Evolutionary conservation across 2,888 invertebrate genomes (phyloP).

Genomic region (Cylloceria caligata): DNA sequence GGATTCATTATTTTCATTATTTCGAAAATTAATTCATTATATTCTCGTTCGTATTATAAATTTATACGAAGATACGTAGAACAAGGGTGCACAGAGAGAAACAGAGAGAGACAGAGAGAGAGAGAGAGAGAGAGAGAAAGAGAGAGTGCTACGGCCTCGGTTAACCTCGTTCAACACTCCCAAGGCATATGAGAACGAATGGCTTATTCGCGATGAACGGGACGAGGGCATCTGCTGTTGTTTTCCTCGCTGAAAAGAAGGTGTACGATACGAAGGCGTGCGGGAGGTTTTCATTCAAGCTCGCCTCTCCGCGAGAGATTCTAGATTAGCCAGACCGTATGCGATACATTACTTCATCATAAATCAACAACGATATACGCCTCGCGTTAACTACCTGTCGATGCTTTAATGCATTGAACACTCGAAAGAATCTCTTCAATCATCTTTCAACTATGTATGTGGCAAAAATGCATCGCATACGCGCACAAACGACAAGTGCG

Average conservation of each 20-base stretch:
- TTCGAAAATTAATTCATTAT: slow-evolving; percentile 20
- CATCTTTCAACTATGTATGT: slow-evolving; percentile 41
- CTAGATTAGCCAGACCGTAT: slow-evolving; percentile 15
- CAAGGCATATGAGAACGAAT: slow-evolving; percentile 27
- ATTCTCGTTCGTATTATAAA: background rate
- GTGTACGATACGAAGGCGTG: background rate
- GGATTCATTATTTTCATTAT: slow-evolving; percentile 18
- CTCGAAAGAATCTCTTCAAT: slow-evolving; percentile 38
- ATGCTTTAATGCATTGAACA: slow-evolving; percentile 19
- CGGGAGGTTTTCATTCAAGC: slow-evolving; percentile 10
- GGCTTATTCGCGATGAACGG: slow-evolving; percentile 34
- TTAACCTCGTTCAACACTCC: slow-evolving; percentile 38
- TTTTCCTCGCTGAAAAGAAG: slow-evolving; percentile 1
- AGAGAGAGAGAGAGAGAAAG: too few species aligned
- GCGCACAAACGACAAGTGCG: slow-evolving; percentile 13
- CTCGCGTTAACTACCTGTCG: slow-evolving; percentile 8
- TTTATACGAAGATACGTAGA: background rate
- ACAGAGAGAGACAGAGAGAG: too few species aligned
- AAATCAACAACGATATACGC: slow-evolving; percentile 18
- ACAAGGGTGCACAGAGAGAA: slow-evolving; percentile 18
- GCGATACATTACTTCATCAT: slow-evolving; percentile 35
- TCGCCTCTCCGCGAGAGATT: slow-evolving; percentile 6
- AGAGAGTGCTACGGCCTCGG: slow-evolving; percentile 18
- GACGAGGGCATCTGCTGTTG: slow-evolving; percentile 38
- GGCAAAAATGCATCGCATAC: too few species aligned